Evolutionary conservation across 2,888 invertebrate genomes (phyloP).

Genomic region (Phrixothrix hirtus): DNA sequence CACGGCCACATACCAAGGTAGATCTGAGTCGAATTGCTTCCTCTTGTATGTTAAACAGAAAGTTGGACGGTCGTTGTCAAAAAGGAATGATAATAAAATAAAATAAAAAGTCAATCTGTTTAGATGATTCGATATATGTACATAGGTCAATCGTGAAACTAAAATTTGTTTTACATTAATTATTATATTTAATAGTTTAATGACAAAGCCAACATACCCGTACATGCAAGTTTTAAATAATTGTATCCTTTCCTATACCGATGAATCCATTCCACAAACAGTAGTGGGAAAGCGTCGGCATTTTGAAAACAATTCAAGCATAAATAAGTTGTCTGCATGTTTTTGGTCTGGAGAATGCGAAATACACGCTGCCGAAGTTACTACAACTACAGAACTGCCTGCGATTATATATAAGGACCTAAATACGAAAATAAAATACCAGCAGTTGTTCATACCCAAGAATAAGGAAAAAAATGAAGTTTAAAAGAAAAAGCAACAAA

Average conservation of each 20-base stretch:
- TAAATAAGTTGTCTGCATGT: slow-evolving; percentile 58
- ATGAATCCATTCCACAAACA: slow-evolving; percentile 47
- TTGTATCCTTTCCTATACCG: slow-evolving; percentile 49
- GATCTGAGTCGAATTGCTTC: slow-evolving; percentile 41
- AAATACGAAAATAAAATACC: too few relatives aligned
- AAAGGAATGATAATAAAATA: slow-evolving; percentile 21
- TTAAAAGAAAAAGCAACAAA: too few relatives aligned
- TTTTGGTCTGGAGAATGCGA: slow-evolving; percentile 52
- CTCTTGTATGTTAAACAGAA: slow-evolving; percentile 51
- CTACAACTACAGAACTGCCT: slow-evolving; percentile 50
- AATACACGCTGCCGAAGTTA: slow-evolving; percentile 53
- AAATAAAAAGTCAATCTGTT: too few relatives aligned
- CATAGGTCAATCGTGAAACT: too few relatives aligned
- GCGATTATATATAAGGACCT: slow-evolving; percentile 44
- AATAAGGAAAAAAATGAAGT: too few relatives aligned
- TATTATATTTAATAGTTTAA: too few relatives aligned
- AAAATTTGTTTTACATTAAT: too few relatives aligned
- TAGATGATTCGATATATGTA: too few relatives aligned
- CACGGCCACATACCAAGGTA: slow-evolving; percentile 44
- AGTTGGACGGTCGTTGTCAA: slow-evolving; percentile 28
- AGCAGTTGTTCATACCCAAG: too few relatives aligned
- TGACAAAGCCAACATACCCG: too few relatives aligned
- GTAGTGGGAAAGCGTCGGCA: slow-evolving; percentile 56
- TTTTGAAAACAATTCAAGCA: slow-evolving; percentile 59
- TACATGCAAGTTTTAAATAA: too few relatives aligned